phyloP scores from a whole-genome alignment of 2,113 vertebrate genomes.

The Uria lomvia region DNA sequence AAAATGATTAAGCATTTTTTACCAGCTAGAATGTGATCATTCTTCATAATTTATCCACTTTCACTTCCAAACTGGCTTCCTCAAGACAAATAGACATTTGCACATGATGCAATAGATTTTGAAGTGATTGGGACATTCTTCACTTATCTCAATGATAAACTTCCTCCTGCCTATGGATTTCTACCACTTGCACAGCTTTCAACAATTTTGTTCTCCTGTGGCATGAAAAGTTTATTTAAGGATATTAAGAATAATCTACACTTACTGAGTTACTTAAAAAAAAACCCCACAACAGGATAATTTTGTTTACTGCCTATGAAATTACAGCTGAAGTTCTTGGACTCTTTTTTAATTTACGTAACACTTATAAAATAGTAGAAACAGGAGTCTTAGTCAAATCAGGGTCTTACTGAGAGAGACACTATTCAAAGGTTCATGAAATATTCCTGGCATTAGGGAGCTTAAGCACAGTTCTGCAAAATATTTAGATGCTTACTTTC shows the following conservation, averaged over 20 bases:
- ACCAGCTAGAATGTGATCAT: background rate
- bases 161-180: background rate
- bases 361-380: background rate
- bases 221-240: background rate
- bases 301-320: background rate
- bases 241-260: background rate
- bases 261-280: background rate
- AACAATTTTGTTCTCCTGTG: background rate
- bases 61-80: background rate
- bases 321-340: background rate
- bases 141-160: background rate
- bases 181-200: background rate
- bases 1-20: background rate
- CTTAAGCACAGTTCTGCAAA: background rate
- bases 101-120: background rate
- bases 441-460: background rate
- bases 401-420: background rate
- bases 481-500: background rate
- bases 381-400: background rate
- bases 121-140: background rate
- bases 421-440: background rate
- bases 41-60: slow-evolving; percentile 26
- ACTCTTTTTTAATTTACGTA: background rate
- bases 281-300: background rate
- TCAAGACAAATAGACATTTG: background rate